A percentile compares a stretch with the other conserved stretches of the same genome.
Evolutionary conservation across 30 jellyfish, hydroid and myxozoan genomes (phyloP).

Genomic region (Phacellophora camtschatica): DNA sequence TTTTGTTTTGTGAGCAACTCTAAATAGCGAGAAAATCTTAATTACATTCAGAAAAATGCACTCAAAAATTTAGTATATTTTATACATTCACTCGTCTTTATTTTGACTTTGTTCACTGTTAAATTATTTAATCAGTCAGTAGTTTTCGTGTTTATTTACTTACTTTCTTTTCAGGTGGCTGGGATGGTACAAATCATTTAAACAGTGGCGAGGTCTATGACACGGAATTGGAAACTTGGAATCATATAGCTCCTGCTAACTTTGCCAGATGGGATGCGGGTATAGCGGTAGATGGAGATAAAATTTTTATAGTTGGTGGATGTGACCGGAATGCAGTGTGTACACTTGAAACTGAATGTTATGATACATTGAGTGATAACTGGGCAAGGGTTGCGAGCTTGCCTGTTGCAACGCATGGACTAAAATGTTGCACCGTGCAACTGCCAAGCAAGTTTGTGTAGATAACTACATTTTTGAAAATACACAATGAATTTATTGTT

Average conservation of each 20-base stretch:
- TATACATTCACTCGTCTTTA: no score
- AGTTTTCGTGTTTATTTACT: not conserved
- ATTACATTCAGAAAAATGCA: no score
- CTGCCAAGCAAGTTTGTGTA: slow-evolving; percentile 88
- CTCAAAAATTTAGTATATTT: no score
- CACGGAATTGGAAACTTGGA: slow-evolving; percentile 83
- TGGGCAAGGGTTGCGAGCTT: slow-evolving; percentile 87
- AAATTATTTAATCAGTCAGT: no score
- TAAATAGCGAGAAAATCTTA: no score
- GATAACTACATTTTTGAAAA: not conserved
- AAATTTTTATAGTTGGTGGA: slow-evolving; percentile 87
- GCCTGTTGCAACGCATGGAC: slow-evolving; percentile 96
- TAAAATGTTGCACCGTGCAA: slow-evolving; percentile 88
- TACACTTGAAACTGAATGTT: slow-evolving; percentile 93
- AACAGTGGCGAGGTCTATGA: slow-evolving; percentile 86
- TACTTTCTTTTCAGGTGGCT: slow-evolving; percentile 70
- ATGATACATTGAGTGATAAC: slow-evolving; percentile 66
- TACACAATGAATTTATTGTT: no score
- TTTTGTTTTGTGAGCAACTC: no score
- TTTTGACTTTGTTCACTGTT: no score
- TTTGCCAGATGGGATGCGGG: slow-evolving; percentile 98
- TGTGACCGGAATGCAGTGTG: slow-evolving; percentile 93
- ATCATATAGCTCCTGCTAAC: slow-evolving; percentile 75
- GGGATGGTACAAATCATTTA: slow-evolving; percentile 96
- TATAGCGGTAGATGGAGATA: slow-evolving; percentile 85